These are phyloP conservation scores for Leptobrachium leishanense DNA, from an alignment of 2,113 vertebrate genomes.

Conservation along the genomic window DNA sequence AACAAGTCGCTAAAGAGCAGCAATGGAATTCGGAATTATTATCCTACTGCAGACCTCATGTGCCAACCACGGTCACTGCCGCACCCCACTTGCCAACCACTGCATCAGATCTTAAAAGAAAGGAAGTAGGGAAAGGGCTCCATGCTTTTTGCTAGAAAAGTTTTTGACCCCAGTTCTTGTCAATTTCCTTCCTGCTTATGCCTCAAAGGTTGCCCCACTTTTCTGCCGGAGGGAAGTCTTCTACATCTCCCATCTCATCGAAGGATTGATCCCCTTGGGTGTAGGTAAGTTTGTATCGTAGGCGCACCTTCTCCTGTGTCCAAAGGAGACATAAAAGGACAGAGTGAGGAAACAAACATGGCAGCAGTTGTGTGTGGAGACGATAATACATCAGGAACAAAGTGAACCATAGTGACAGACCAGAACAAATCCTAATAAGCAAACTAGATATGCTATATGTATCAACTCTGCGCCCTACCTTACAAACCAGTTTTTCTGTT, in stretches of 20 bases:
- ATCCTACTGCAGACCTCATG: conserved; percentile 18
- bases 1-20: conserved; percentile 16
- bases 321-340: background rate
- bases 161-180: background rate
- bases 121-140: background rate
- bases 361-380: background rate
- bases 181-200: background rate
- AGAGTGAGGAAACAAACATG: background rate
- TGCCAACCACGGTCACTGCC: background rate
- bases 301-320: conserved; percentile 91
- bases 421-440: too few species aligned
- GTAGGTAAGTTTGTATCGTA: conserved; percentile 93
- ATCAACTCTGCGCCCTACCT: background rate
- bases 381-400: too few species aligned
- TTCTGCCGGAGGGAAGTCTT: conserved; percentile 89
- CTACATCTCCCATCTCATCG: conserved; percentile 90
- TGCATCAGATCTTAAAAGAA: background rate
- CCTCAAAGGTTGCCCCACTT: conserved; percentile 87
- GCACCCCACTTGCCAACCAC: background rate
- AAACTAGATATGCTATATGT: background rate
- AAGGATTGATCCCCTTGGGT: conserved; percentile 83
- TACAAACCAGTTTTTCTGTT: too few species aligned
- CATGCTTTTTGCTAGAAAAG: background rate
- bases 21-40: conserved; percentile 3
- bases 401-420: too few species aligned